Evolutionary conservation across 1,140 invertebrate genomes (phyloP).

Genomic region (Pseudomyrmex gracilis): DNA sequence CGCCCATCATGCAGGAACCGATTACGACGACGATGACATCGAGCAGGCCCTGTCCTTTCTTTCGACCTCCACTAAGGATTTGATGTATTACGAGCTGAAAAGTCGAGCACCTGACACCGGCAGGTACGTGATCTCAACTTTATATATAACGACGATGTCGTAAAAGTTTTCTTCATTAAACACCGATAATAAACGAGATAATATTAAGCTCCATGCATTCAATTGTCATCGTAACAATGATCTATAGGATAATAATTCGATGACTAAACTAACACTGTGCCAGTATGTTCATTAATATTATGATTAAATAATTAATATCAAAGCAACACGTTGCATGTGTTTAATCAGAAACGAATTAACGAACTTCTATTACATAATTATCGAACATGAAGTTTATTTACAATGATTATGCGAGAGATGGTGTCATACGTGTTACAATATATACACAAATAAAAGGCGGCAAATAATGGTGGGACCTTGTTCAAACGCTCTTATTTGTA

Average conservation of each 20-base stretch:
- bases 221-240: neutral
- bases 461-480: no score
- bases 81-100: conserved; percentile 90
- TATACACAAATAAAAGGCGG: conserved; percentile 30
- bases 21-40: conserved; percentile 77
- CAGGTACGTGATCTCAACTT: conserved; percentile 85
- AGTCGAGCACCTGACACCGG: conserved; percentile 87
- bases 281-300: neutral
- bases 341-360: neutral
- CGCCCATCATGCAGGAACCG: neutral
- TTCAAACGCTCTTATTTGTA: conserved; percentile 42
- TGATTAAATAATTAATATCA: no score
- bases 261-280: neutral
- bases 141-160: neutral
- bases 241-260: neutral
- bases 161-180: conserved; percentile 10
- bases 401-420: neutral
- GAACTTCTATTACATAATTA: conserved; percentile 51
- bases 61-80: conserved; percentile 86
- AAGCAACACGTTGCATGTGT: neutral
- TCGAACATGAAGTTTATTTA: conserved; percentile 30
- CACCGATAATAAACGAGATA: conserved; percentile 4
- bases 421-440: neutral
- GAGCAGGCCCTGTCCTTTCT: conserved; percentile 78
- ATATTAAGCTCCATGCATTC: neutral